Evolutionary conservation across 2,888 invertebrate species (phyloP), one percentile per base, ranked within the genome.

Genomic region (Psylliodes chrysocephalus): DNA sequence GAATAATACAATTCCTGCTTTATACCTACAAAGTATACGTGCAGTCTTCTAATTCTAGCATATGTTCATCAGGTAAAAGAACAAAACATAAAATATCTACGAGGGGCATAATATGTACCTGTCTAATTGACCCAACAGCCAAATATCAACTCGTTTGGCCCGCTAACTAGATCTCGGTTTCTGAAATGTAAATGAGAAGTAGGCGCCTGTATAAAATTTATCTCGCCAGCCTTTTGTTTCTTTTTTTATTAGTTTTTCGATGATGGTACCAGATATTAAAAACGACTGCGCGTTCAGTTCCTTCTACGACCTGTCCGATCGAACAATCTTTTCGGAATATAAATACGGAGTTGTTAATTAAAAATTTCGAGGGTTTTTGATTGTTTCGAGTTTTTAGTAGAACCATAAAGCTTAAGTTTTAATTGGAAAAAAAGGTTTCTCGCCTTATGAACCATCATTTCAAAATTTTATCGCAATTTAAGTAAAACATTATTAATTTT

Each of bases 191-290:
- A 77, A 76, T 77, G 75, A 76, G 75, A 66, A 63, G 63, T 68
- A 75, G 77, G 77, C 77, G 77, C 77, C 77, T 77, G 64, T 61
- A 66, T 71, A 73, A 74, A 77, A 76, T 75, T 76, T 77, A 75
- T 69, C 71, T 67, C 72, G 71, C 64, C 72, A 62, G 69, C 60
- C 70, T 66, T 68, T 68, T 68, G 68, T 72, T 49, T 60, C 51
- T 59, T 56, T 73, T 73, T 72, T 74, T 74, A 71, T 74, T 72
- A 67, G 68, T 61, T 69, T 67, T 64, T 55, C 15, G 53, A 42
- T 25, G 59, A 52, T 51, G 49, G 57, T 55, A 62, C 49, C 52
- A 63, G 44, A 51, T 57, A 57, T 57, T 56, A 60, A 59, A 46
- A 56, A 46, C 22, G 19, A 14, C 19, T n/a, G n/a, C 17, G 49